Evolutionary conservation across 2,888 invertebrate genomes (phyloP), one percentile per base, ranked within the genome.

Genomic region (Eupithecia inturbata): DNA sequence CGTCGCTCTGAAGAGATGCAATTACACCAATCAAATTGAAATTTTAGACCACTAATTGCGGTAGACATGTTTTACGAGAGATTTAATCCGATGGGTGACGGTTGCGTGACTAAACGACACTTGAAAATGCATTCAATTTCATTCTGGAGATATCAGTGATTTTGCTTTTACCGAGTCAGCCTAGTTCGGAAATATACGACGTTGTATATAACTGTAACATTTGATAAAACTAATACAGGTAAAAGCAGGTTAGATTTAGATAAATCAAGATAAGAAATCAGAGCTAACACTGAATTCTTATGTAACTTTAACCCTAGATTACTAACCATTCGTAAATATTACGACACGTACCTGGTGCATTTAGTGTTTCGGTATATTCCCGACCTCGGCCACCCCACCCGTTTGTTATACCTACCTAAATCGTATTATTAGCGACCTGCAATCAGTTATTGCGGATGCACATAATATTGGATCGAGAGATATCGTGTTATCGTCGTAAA

Each of bases 1-100:
- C 86, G 87, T 85, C 85, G 85, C 87, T 87, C 86, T 90, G 91
- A 93, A 93, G 93, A 94, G 92, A 92, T 94, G 93, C 92, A 92
- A 94, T 94, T 94, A 94, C 91, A 93, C 91, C 92, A 92, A 94
- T 94, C 92, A 94, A 94, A 94, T 91, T 90, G 89, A 90, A 90
- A 93, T 94, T 93, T 92, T 88, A 88, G 89, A 88, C 82, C 85
- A 92, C 93, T 93, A 94, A 94, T 94, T 93, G 91, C 91, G 85
- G 83, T 84, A 90, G 87, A 90, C 91, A 87, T 91, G 89, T 91
- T 93, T 92, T 90, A 91, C 89, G 87, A 84, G 85, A 73, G 79
- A 75, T 83, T 82, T 85, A 87, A 89, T 87, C 86, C 86, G 84
- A 78, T 77, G 83, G 84, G 81, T 82, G 84, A 82, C 83, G 73